These are phyloP conservation scores for Saturnia pavonia DNA, from an alignment of 2,888 invertebrate species.

Conservation along the genomic window DNA sequence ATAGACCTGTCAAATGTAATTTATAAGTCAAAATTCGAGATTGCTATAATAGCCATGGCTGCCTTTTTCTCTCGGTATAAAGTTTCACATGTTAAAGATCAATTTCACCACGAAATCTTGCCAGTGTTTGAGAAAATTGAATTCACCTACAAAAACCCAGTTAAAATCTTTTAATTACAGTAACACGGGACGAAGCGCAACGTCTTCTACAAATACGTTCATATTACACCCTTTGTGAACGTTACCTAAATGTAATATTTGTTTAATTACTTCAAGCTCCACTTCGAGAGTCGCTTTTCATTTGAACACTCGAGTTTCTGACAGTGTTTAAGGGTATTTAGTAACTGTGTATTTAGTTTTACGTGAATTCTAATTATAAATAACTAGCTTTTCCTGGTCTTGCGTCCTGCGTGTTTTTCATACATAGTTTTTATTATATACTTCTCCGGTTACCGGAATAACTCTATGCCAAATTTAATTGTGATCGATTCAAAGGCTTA, in stretches of 20 bases:
- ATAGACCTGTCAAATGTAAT: too few species aligned
- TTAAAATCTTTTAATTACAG: slow-evolving; percentile 15
- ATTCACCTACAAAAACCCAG: neutral
- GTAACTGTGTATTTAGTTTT: neutral
- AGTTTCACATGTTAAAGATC: neutral
- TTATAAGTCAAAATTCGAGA: too few species aligned
- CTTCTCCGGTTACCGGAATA: too few species aligned
- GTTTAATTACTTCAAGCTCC: slow-evolving; percentile 2
- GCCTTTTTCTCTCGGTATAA: too few species aligned
- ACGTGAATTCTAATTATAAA: neutral
- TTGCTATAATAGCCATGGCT: too few species aligned
- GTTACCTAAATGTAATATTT: slow-evolving; percentile 7
- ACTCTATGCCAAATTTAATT: too few species aligned
- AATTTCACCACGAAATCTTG: neutral
- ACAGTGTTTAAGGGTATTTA: neutral
- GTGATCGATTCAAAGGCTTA: too few species aligned
- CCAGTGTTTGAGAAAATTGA: neutral
- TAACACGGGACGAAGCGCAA: neutral
- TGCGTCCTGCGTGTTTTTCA: too few species aligned
- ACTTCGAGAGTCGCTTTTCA: neutral
- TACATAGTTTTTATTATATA: too few species aligned
- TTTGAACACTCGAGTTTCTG: neutral
- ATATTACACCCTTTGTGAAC: slow-evolving; percentile 12
- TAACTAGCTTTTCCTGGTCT: neutral
- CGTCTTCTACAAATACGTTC: neutral